A percentile compares a stretch with the other conserved stretches of the same genome.
Evolutionary conservation across 2,888 invertebrate genomes (phyloP).

Genomic region (Trichopoda pennipes): DNA sequence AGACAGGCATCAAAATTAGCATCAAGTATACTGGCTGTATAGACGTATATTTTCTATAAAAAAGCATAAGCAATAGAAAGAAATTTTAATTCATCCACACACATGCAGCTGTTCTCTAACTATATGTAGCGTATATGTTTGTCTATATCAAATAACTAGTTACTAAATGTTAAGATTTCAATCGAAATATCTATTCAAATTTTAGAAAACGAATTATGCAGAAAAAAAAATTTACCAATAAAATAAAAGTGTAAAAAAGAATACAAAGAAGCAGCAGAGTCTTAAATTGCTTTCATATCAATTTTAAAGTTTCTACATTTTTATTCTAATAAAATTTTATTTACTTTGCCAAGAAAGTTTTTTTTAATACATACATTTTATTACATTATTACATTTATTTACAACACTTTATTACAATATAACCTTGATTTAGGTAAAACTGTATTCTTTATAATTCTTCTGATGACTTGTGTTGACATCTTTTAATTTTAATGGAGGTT

Average conservation of each 20-base stretch:
- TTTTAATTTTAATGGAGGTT: conserved; percentile 44
- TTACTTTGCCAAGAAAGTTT: conserved; percentile 13
- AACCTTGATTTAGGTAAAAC: conserved; percentile 52
- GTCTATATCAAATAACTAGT: background rate
- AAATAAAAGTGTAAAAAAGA: conserved; percentile 1
- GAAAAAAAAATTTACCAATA: conserved; percentile 28
- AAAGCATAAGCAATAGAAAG: conserved; percentile 4
- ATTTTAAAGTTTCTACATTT: conserved; percentile 19
- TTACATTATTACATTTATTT: conserved; percentile 5
- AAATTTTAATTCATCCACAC: conserved; percentile 34
- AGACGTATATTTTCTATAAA: conserved; percentile 2
- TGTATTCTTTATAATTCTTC: conserved; percentile 16
- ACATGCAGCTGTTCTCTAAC: conserved; percentile 22
- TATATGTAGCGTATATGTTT: background rate
- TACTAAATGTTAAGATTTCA: conserved; percentile 7
- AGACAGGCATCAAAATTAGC: background rate
- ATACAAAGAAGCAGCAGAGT: no score
- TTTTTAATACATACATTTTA: no score
- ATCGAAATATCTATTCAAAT: conserved; percentile 10
- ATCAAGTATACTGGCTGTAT: conserved; percentile 26
- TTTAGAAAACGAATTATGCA: conserved; percentile 48
- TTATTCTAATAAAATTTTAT: background rate
- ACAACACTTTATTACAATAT: no score
- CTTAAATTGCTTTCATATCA: conserved; percentile 25
- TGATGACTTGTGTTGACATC: conserved; percentile 56